Base-by-base conservation (phyloP, 2,888 invertebrate genomes). In the Drosophila anomalata region DNA sequence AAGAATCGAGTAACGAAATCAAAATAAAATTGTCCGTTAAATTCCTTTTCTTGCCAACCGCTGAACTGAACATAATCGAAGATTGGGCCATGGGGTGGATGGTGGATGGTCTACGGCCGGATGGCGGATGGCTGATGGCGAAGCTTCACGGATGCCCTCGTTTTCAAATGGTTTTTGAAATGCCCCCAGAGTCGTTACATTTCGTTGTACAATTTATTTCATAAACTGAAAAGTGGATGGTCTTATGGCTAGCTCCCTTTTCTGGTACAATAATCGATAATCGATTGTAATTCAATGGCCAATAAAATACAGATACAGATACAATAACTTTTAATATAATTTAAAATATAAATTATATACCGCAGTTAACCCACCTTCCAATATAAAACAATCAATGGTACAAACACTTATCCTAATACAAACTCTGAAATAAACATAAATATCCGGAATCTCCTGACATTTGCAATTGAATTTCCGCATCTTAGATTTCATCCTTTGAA, bases 11-110 rank as follows among this genome's bases (percentile, higher is more conserved):
- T 51, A 65, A 65, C 68, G 46, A 65, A 65, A 53, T 68, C 68
- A 65, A 68, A 65, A 65, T 67, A 65, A 65, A 65, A 65, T 65
- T 67, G 68, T 54, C 63, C 46, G 55, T 65, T 65, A 65, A 65
- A 65, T 54, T 65, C 36, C 3, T 53, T 67, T 67, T 54, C 39
- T 46, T 46, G 24, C 36, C 39, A 26, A 44, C 39, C 11, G 44
- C 26, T 12, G 29, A 7, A 52, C 14, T 20, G 44, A 66, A 63
- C 52, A 63, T 61, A 52, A 63, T 63, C 67, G 44, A 12, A 6
- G 22, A 14, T 14, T 14, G 44, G 20, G 20, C 9, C 9, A 9
- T 5, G 24, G 42, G 41, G 41, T 31, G 11, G 31, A 11, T 9
- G 31, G 11, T 4, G 29, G 29, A 29, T 61, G n/a, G 31, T 22